Evolutionary conservation across 2,113 vertebrate species (phyloP), one percentile per base, ranked within the genome.

Genomic region (Arenaria interpres): DNA sequence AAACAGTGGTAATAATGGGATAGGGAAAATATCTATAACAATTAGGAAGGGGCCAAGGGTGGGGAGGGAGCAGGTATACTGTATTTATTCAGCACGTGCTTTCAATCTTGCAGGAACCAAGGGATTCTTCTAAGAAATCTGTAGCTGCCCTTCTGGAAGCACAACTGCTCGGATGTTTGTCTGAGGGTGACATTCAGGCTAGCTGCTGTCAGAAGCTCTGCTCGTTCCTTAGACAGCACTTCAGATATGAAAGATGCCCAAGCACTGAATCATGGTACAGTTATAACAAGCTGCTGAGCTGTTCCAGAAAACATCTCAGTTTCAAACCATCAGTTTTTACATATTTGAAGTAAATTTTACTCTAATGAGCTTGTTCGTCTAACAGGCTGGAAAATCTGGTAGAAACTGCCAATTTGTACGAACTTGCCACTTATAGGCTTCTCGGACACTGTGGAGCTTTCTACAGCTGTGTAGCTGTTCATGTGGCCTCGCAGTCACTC

Each of bases 261-360:
- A 85, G 74, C 81, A 79, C 43, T 94, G 89, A 88, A 89, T 97
- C 89, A 88, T 82, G 48, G 78, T 82, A 45, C 21, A 87, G 68
- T 94, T 91, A 72, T 43, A 96, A 60, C 21, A 93, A 72, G 62
- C 66, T 91, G 56, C 68, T 72, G 73, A 89, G 68, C 87, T 85
- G 69, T 79, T 96, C 77, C 66, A 88, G 91, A 87, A 94, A 94
- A 78, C 43, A 87, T 87, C 84, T 91, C 46, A 0, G 24, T 88
- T 91, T 95, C 81, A 91, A 96, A 93, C 84, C 89, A 93, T 95
- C 80, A 72, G 46, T 64, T 93, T 96, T 95, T 92, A 85, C 84
- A 82, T 85, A 91, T 94, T 94, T 94, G 51, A 74, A 88, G 89
- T 82, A 96, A 94, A 93, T 95, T 94, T 84, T 82, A 82, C n/a